Percentiles rank a stretch among this genome's conserved stretches.
These are phyloP conservation scores for Syrmaticus mikado DNA, from an alignment of 2,113 vertebrate genomes.

Conservation along the genomic window DNA sequence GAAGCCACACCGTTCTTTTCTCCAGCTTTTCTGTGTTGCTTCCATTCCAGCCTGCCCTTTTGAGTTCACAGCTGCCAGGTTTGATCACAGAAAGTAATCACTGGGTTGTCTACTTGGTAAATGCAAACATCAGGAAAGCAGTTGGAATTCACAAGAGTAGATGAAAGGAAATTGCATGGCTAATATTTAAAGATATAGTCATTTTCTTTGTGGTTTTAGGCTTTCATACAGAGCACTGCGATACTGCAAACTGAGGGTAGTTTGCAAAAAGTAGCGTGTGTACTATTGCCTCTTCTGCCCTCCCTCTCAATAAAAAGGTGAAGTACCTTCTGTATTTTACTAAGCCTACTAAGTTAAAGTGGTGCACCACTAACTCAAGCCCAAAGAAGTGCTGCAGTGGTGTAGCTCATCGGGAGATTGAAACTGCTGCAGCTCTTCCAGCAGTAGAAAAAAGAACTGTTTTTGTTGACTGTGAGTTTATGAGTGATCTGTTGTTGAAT, in stretches of 20 bases:
- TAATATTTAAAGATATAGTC: neutral
- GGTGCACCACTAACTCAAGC: neutral
- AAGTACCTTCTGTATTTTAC: neutral
- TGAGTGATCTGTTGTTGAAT: neutral
- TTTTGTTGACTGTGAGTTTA: constrained; percentile 29
- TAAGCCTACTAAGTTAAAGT: neutral
- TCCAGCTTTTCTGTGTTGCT: neutral
- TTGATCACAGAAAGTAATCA: neutral
- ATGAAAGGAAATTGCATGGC: neutral
- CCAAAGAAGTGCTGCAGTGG: neutral
- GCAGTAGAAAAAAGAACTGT: constrained; percentile 19
- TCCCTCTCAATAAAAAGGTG: neutral
- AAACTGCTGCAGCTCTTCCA: constrained; percentile 2
- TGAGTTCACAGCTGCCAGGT: neutral
- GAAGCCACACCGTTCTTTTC: neutral
- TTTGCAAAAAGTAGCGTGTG: neutral
- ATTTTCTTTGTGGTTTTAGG: neutral
- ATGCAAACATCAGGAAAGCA: neutral
- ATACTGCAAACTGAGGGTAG: neutral
- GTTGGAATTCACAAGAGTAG: neutral
- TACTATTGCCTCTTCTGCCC: neutral
- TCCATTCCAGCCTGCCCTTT: neutral
- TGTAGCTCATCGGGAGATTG: neutral
- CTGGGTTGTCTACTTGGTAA: neutral
- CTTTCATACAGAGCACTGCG: neutral